phyloP scores from a whole-genome alignment of 2,888 invertebrate genomes.

The Rambutsinella grinnellia region DNA sequence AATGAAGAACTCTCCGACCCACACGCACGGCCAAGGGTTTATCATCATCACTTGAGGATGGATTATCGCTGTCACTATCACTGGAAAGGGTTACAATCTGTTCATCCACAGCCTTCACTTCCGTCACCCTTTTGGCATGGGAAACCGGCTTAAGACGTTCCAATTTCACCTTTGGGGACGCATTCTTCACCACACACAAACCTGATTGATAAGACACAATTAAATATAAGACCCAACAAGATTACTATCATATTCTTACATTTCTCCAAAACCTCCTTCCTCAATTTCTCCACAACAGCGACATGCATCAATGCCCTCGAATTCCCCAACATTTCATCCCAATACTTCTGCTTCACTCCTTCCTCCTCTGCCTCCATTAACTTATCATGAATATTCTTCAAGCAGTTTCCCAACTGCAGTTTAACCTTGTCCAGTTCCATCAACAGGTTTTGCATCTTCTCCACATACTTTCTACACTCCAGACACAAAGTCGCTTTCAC shows the following conservation, averaged over 20 bases:
- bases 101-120: too few relatives aligned
- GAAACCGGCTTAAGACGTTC: too few relatives aligned
- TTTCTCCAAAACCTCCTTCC: background rate
- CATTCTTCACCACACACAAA: too few relatives aligned
- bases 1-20: too few relatives aligned
- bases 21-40: too few relatives aligned
- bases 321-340: background rate
- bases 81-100: too few relatives aligned
- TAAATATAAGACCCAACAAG: too few relatives aligned
- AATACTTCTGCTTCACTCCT: background rate
- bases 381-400: background rate
- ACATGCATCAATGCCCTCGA: background rate
- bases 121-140: too few relatives aligned
- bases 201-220: too few relatives aligned
- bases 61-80: too few relatives aligned
- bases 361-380: background rate
- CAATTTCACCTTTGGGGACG: too few relatives aligned
- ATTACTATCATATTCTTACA: background rate
- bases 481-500: background rate
- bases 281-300: background rate
- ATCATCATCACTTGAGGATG: too few relatives aligned
- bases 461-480: background rate
- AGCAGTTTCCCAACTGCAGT: background rate
- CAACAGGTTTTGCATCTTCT: background rate
- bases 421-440: background rate